Evolutionary conservation across 2,113 vertebrate species (phyloP), one percentile per base, ranked within the genome.

Genomic region (Garra rufa): DNA sequence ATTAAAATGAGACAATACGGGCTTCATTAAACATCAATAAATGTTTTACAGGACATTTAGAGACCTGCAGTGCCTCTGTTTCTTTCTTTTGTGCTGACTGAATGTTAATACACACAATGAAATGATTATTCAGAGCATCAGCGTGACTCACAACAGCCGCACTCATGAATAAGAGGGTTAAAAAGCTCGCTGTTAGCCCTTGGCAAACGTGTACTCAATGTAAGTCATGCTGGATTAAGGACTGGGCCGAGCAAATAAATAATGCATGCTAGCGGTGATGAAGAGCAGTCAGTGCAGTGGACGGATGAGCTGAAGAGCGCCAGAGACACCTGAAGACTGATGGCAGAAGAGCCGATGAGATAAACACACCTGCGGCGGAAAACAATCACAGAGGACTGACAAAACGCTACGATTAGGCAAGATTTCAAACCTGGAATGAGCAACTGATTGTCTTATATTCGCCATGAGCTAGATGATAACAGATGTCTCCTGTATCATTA

Each of bases 181-280:
- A 78, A 61, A 2, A 11, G 19, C 50, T 38, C 34, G 1, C 15
- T 85, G 76, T 80, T 46, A 78, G 63, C 61, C 55, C 26, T 26
- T 61, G 76, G 76, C 52, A 78, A 61, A 61, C 8, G 24, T 43
- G 59, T 41, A 75, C 4, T 67, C 77, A 59, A 52, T 82, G 77
- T 61, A 88, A 87, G 82, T 89, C 89, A 89, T 79, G 87, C 76
- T 85, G 85, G 88, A 88, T 85, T 84, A 82, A 41, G 59, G 38
- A 78, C 44, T 6, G 71, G 67, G 76, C 17, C 63, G 79, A 78
- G 83, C 19, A 14, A 73, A 76, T 74, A 86, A 86, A 89, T 76
- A 86, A 80, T 87, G 76, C 14, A 74, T 67, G 61, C 15, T 59
- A 19, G 8, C 46, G 28, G 55, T 38, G 82, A 28, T 10, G 34